Evolutionary conservation across 1,140 invertebrate species (phyloP).

Genomic region (Drosophila ficusphila): DNA sequence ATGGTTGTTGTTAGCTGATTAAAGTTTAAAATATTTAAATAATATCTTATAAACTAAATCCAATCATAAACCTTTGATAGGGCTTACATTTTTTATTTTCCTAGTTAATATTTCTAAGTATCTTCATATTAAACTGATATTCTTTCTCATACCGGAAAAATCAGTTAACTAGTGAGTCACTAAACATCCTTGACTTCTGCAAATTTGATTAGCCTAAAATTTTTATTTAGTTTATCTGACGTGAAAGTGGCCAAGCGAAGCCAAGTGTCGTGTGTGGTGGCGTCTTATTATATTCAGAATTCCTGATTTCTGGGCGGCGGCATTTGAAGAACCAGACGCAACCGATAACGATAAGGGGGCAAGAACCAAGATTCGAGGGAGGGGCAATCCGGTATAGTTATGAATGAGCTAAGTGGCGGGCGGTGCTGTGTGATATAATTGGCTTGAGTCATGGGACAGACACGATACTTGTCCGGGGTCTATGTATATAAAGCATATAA

Average conservation of each 20-base stretch:
- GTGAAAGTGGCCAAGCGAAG: constrained; percentile 2
- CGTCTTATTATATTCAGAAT: constrained; percentile 47
- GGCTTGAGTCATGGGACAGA: constrained; percentile 54
- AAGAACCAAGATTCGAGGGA: not conserved
- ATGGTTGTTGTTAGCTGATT: no score
- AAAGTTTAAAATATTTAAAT: no score
- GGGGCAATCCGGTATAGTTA: constrained; percentile 39
- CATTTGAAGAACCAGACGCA: constrained; percentile 47
- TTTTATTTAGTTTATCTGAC: not conserved
- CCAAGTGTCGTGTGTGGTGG: constrained; percentile 3
- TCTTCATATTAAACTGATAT: not conserved
- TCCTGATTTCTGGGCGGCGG: constrained; percentile 31
- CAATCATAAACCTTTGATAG: no score
- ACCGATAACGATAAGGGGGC: constrained; percentile 13
- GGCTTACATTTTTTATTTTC: no score
- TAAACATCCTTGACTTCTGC: not conserved
- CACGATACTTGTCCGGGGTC: constrained; percentile 1
- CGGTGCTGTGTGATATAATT: constrained; percentile 38
- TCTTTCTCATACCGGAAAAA: not conserved
- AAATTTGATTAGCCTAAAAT: constrained; percentile 5
- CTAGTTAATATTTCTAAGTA: no score
- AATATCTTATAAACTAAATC: no score
- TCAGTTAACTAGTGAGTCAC: not conserved
- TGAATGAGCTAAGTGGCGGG: constrained; percentile 39
- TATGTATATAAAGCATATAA: not conserved